Evolutionary conservation across 2,888 invertebrate genomes (phyloP).

Genomic region (Lasioglossum pauxillum): DNA sequence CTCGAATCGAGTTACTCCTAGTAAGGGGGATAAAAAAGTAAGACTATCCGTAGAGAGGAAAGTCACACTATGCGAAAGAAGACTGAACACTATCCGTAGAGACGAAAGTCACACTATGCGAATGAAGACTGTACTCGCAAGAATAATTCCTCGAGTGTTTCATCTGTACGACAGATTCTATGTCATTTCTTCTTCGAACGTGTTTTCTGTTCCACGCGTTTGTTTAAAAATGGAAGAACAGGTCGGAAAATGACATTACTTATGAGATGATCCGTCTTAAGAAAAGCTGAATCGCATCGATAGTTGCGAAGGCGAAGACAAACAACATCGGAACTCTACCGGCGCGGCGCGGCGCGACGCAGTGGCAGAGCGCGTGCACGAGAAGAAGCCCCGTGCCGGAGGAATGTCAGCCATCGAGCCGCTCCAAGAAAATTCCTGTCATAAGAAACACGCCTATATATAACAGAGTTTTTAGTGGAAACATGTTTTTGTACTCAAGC

Average conservation of each 20-base stretch:
- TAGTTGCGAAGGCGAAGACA: conserved; percentile 4
- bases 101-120: too few relatives aligned
- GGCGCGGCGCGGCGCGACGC: not conserved
- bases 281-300: conserved; percentile 6
- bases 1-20: too few relatives aligned
- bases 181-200: not conserved
- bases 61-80: too few relatives aligned
- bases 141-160: not conserved
- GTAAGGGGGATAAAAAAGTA: too few relatives aligned
- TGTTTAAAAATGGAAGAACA: not conserved
- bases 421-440: conserved; percentile 58
- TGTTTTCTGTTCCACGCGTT: not conserved
- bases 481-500: conserved; percentile 73
- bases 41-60: too few relatives aligned
- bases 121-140: too few relatives aligned
- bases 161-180: not conserved
- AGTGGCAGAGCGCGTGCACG: not conserved
- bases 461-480: conserved; percentile 69
- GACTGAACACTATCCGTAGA: too few relatives aligned
- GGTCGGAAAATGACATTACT: not conserved
- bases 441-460: conserved; percentile 61
- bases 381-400: not conserved
- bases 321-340: conserved; percentile 2
- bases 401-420: conserved; percentile 27
- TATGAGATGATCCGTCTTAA: conserved; percentile 5